These are phyloP conservation scores for Chauna torquata DNA, from an alignment of 2,113 vertebrate species.

Conservation along the genomic window DNA sequence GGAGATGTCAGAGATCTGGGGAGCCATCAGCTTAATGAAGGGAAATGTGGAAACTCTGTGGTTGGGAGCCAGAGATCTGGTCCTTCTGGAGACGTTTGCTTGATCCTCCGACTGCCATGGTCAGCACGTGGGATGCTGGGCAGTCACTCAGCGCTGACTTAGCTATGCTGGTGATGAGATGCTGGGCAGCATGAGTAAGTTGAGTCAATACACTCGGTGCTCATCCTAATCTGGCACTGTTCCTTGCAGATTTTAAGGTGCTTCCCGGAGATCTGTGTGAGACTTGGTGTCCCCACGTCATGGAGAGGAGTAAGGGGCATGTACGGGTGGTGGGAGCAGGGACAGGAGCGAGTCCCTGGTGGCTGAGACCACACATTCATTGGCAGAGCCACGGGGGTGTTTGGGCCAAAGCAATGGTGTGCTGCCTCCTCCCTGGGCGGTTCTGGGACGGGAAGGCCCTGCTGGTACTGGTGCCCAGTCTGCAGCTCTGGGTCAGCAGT, in stretches of 20 bases:
- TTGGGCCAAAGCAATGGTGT: neutral
- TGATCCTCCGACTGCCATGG: rapidly evolving
- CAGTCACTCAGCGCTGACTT: rapidly evolving
- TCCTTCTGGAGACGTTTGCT: neutral
- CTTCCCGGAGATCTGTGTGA: neutral
- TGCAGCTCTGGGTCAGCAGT: neutral
- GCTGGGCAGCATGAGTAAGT: rapidly evolving
- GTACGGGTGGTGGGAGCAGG: neutral
- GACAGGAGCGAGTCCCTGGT: neutral
- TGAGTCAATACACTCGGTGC: rapidly evolving
- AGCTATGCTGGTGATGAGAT: neutral
- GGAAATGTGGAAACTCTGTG: neutral
- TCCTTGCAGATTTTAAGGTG: neutral
- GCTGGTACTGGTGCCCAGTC: neutral
- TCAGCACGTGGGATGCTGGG: rapidly evolving
- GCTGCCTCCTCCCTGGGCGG: neutral
- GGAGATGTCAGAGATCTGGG: neutral
- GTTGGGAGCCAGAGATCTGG: neutral
- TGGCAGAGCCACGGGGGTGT: rapidly evolving
- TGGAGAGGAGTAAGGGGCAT: no score
- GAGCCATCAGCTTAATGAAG: neutral
- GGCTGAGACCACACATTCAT: neutral
- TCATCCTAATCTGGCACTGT: neutral
- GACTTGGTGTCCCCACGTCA: neutral
- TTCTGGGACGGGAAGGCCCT: neutral